phyloP scores from a whole-genome alignment of 1,140 invertebrate genomes.

The Atta colombica region DNA sequence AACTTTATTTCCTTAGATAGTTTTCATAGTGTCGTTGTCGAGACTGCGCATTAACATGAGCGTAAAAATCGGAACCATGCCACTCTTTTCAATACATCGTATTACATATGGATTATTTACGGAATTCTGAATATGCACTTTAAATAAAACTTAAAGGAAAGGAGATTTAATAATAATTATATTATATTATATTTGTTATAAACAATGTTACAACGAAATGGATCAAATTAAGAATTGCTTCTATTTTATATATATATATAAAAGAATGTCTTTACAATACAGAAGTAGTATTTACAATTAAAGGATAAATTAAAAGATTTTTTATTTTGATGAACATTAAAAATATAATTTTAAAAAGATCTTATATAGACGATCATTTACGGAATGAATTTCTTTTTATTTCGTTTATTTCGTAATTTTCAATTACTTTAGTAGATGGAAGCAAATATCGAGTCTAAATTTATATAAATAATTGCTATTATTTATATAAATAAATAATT shows the following conservation, averaged over 20 bases:
- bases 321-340: background rate
- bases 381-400: constrained; percentile 30
- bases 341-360: constrained; percentile 7
- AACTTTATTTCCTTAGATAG: constrained; percentile 15
- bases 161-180: background rate
- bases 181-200: background rate
- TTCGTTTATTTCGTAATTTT: background rate
- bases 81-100: background rate
- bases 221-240: background rate
- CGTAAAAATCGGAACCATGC: background rate
- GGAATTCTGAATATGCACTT: background rate
- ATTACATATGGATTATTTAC: background rate
- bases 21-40: constrained; percentile 21
- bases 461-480: constrained; percentile 15
- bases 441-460: background rate
- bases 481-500: constrained; percentile 23
- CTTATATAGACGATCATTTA: background rate
- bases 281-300: background rate
- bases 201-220: background rate
- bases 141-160: background rate
- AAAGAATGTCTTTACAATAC: background rate
- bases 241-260: background rate
- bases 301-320: background rate
- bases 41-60: constrained; percentile 8
- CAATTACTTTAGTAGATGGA: constrained; percentile 13